Evolutionary conservation across 2,113 vertebrate genomes (phyloP), one percentile per base, ranked within the genome.

Genomic region (Trinectes maculatus): DNA sequence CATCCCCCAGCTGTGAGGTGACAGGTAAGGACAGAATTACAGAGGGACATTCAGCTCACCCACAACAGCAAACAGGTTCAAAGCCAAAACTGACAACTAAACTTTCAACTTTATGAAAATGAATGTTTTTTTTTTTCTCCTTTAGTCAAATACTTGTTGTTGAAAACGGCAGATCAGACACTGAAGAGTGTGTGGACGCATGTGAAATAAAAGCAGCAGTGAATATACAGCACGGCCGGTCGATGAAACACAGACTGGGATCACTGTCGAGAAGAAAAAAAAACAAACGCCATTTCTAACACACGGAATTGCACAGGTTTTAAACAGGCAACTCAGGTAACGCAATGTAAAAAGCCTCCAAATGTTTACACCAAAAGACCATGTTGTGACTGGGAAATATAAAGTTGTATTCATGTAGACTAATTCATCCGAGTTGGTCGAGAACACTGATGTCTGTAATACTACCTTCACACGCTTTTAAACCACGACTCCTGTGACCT

Each of bases 121-220:
- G 15, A 67, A 69, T 49, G 31, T 5, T 39, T 55, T 71, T 58
- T 39, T 34, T 54, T 54, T n/a, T n/a, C n/a, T n/a, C n/a, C n/a
- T n/a, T 36, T 18, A 36, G 60, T 55, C 36, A 19, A 43, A 47
- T 47, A 81, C 31, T 55, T 58, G 67, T 65, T 64, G 79, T n/a
- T 80, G 69, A 80, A 69, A 83, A 69, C 36, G 55, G 58, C 62
- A 73, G 70, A 73, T 76, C 78, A 82, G 76, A 86, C 84, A 72
- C 79, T 71, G 40, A 65, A 60, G 58, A 77, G 56, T 36, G 51
- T 1, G 18, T 55, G 65, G 62, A 29, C 54, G 29, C 8, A 51
- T 56, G 24, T 72, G 34, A 77, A 77, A 61, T 63, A 72, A 73
- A 71, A 80, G 55, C 63, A 83, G 63, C 48, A 43, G 18, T 48